Evolutionary conservation across 2,888 invertebrate species (phyloP).

Genomic region (Athripsodes cinereus): DNA sequence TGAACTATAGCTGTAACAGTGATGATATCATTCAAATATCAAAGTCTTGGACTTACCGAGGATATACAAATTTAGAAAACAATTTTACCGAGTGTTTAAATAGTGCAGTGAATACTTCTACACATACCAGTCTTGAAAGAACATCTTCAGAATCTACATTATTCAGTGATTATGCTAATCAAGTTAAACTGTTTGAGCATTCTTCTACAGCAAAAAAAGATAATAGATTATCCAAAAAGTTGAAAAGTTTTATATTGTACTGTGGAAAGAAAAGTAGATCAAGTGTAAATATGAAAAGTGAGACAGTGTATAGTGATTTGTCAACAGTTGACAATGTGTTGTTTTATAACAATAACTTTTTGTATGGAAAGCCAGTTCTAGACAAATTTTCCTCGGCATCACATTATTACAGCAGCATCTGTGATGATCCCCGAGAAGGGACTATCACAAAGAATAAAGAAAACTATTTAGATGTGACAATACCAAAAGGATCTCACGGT

Average conservation of each 20-base stretch:
- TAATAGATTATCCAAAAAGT: constrained; percentile 13
- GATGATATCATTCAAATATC: constrained; percentile 29
- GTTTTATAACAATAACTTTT: constrained; percentile 22
- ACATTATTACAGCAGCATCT: too few species aligned
- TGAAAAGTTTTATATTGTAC: constrained; percentile 10
- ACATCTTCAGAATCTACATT: constrained; percentile 47
- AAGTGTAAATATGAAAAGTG: constrained; percentile 2
- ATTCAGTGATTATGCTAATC: constrained; percentile 49
- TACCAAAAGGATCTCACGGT: too few species aligned
- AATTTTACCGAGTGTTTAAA: constrained; percentile 23
- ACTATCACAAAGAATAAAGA: too few species aligned
- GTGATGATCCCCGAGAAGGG: too few species aligned
- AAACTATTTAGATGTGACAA: too few species aligned
- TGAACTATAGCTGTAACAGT: not conserved
- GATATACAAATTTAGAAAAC: constrained; percentile 26
- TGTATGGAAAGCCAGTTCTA: constrained; percentile 13
- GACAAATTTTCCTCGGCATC: not conserved
- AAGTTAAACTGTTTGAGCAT: constrained; percentile 44
- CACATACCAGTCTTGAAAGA: constrained; percentile 21
- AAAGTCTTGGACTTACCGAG: constrained; percentile 46
- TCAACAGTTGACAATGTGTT: not conserved
- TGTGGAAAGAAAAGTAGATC: not conserved
- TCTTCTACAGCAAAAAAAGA: constrained; percentile 27
- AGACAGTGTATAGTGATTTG: not conserved
- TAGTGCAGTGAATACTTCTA: too few species aligned